Conservation (phyloP, 2,113 vertebrate genomes). For the Theristicus caerulescens region DNA sequence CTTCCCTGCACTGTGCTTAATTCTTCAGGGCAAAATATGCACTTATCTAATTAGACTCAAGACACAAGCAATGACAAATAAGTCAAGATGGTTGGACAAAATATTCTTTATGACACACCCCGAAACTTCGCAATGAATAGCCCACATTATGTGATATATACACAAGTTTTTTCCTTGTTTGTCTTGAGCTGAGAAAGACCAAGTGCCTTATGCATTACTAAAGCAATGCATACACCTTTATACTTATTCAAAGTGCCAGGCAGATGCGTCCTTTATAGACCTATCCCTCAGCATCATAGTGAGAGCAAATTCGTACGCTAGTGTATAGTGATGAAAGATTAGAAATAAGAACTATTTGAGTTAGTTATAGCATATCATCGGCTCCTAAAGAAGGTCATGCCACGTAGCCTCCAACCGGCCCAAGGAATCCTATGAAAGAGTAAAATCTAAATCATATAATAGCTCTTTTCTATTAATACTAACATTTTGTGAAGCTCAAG, state of each 20-base stretch:
- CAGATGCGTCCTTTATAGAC: not conserved
- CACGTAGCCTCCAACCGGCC: not conserved
- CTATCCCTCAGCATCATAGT: not conserved
- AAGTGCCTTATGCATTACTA: not conserved
- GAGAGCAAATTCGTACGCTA: not conserved
- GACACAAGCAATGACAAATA: not conserved
- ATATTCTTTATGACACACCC: not conserved
- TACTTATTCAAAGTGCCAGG: not conserved
- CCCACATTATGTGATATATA: not conserved
- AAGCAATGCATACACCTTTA: not conserved
- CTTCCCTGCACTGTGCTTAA: not conserved
- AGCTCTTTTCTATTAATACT: not conserved
- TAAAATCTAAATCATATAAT: not conserved
- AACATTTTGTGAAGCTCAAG: not conserved
- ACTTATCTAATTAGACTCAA: not conserved
- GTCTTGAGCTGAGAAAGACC: not conserved
- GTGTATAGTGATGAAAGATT: not conserved
- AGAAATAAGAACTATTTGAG: not conserved
- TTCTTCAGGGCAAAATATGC: not conserved
- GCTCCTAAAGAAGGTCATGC: not conserved
- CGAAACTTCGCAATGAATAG: not conserved
- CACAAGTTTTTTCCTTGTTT: not conserved
- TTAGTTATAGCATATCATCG: not conserved
- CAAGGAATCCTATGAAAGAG: not conserved
- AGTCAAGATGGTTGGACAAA: not conserved